Conservation (phyloP, 1,140 invertebrate genomes). For the Bombus sibiricus region DNA sequence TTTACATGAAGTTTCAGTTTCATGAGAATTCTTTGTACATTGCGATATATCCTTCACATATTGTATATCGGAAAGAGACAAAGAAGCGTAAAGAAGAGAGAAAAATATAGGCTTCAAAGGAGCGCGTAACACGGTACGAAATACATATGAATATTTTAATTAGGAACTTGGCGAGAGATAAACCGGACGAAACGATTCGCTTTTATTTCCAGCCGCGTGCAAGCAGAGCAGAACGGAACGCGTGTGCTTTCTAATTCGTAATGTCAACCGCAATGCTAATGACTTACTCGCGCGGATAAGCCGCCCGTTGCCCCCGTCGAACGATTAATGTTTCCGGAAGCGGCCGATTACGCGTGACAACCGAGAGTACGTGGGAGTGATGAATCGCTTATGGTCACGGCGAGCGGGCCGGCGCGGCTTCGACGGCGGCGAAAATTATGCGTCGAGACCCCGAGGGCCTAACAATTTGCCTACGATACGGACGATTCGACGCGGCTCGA, state of each 20-base stretch:
- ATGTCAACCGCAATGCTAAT: constrained; percentile 66
- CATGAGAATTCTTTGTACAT: no score
- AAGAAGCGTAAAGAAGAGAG: not conserved
- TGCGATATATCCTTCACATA: no score
- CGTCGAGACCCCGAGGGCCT: not conserved
- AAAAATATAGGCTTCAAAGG: not conserved
- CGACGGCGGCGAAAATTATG: constrained; percentile 44
- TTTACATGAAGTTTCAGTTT: no score
- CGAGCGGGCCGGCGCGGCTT: not conserved
- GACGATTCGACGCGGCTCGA: not conserved
- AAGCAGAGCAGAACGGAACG: constrained; percentile 66
- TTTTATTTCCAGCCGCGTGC: constrained; percentile 48
- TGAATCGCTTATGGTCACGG: constrained; percentile 44
- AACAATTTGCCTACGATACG: constrained; percentile 2
- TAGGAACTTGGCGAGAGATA: constrained; percentile 21
- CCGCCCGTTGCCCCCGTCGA: constrained; percentile 38
- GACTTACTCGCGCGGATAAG: constrained; percentile 61
- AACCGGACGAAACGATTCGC: constrained; percentile 11
- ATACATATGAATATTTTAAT: constrained; percentile 57
- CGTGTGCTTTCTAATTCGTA: constrained; percentile 71
- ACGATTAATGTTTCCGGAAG: constrained; percentile 68
- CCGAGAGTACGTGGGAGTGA: constrained; percentile 51
- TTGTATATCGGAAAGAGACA: no score
- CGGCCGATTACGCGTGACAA: constrained; percentile 54
- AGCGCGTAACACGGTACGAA: not conserved